Evolutionary conservation across 2,888 invertebrate genomes (phyloP), one percentile per base, ranked within the genome.

Genomic region (Pristionchus entomophagus): DNA sequence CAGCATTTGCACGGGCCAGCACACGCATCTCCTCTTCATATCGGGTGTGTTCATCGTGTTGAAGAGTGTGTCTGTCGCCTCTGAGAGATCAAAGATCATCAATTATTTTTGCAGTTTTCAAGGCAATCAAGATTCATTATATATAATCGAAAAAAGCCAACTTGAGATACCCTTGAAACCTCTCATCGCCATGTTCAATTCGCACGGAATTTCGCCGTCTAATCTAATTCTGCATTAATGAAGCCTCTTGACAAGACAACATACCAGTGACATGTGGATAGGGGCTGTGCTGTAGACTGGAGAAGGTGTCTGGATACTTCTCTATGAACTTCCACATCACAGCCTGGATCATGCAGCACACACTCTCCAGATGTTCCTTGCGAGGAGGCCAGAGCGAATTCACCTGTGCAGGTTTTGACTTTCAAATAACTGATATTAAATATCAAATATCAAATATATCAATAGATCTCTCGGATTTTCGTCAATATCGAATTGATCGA

Each of bases 301-400:
- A 97, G 94, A 99, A 99, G 94, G 99, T 98, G 94, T 97, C 95
- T 0, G 98, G 98, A 94, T 98, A 98, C 38, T 97, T 97, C 93
- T 99, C 98, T 96, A 99, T 97, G 98, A 98, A 99, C 94, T 98
- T 99, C 98, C 99, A 99, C 89, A 98, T 96, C 3, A 98, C 98
- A 94, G 97, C 97, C 94, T 98, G 98, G 35, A 87, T 53, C 89
- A 99, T 94, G 10, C 97, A 97, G 89, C 96, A 96, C 89, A 97
- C 96, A 90, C 98, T 95, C 41, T 97, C 96, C 86, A 97, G 95
- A 89, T 97, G 97, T 22, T 96, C 96, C 94, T 98, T 98, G 92
- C 97, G 97, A 88, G 98, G 87, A 62, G 90, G 88, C 86, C 89
- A 88, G 41, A 87, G 84, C 17, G 78, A 77, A 32, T 73, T 85